These are phyloP conservation scores for Epinephelus cyanopodus DNA, from an alignment of 2,113 vertebrate species.

Conservation along the genomic window DNA sequence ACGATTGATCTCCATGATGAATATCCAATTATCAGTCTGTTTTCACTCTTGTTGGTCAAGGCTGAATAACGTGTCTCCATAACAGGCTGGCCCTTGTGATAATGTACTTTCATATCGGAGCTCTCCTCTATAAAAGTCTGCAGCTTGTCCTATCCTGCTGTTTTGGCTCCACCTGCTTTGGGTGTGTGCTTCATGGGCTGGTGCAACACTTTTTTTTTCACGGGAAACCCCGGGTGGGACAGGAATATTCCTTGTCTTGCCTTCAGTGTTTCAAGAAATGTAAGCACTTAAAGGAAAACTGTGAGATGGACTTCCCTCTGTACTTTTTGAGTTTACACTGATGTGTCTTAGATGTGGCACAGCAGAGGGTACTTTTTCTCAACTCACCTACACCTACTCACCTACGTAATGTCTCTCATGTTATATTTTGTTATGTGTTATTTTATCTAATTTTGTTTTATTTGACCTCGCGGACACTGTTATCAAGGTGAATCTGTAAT, in stretches of 20 bases:
- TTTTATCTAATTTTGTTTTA: too few relatives aligned
- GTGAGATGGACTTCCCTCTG: not conserved
- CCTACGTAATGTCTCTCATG: too few relatives aligned
- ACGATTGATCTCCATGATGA: conserved; percentile 44
- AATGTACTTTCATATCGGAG: not conserved
- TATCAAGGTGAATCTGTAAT: too few relatives aligned
- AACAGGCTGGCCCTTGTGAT: not conserved
- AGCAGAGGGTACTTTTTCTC: too few relatives aligned
- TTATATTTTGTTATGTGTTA: too few relatives aligned
- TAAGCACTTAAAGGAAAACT: not conserved
- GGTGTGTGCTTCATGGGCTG: not conserved
- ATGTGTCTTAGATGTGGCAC: too few relatives aligned
- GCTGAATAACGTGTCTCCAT: conserved; percentile 20
- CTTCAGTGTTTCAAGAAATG: not conserved
- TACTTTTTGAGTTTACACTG: not conserved
- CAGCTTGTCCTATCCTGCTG: conserved; percentile 56
- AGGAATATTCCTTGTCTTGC: not conserved
- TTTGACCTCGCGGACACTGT: too few relatives aligned
- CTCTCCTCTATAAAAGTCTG: conserved; percentile 38
- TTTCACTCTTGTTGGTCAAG: not conserved
- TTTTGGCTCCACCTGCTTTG: conserved; percentile 62
- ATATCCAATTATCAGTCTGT: conserved; percentile 1
- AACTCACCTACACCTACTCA: too few relatives aligned
- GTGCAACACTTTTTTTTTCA: not conserved
- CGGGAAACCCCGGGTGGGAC: not conserved